Base-by-base conservation (phyloP, 2,113 vertebrate genomes). In the Equus przewalskii region DNA sequence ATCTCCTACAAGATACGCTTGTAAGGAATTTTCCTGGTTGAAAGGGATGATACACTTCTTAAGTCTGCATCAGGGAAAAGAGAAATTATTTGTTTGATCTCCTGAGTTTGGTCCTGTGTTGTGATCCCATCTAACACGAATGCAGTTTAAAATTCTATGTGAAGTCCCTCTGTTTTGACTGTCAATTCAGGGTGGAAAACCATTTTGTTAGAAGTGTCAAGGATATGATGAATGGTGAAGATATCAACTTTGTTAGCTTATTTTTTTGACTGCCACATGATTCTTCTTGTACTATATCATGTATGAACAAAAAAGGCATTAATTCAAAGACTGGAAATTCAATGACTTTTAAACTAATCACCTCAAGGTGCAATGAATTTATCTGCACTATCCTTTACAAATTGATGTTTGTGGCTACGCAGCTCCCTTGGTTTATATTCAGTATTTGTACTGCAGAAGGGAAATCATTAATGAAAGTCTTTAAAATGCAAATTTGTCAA, bases 401-500 rank as follows among this genome's bases (percentile, higher is more conserved):
- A 70, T 58, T 97, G 83, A 82, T 93, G 67, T 83, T 41, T 72
- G 36, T 58, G 36, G 22, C 78, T 60, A 15, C 78, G 18, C 64
- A 14, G 51, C 30, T 92, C 78, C 67, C 79, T 78, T 60, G 58
- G 70, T 89, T 94, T 87, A 14, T 19, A 85, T 60, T 86, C 67
- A 78, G 19, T 82, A 95, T 86, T 93, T 87, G 67, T 93, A n/a
- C 62, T 72, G 79, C 60, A 79, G 85, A 97, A 73, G 30, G 54
- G 58, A 89, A 86, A 58, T 94, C n/a, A 62, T 89, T 97, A 94
- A 93, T 44, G 76, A 97, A 93, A 88, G 46, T 49, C 86, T 98
- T 97, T 96, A 94, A 96, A 95, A 94, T 97, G 93, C 89, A 97
- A 96, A 96, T 97, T 94, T 83, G 33, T 94, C 96, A 95, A 98